These are phyloP conservation scores for Agapornis canus DNA, from an alignment of 2,797 vertebrate species.

Conservation along the genomic window DNA sequence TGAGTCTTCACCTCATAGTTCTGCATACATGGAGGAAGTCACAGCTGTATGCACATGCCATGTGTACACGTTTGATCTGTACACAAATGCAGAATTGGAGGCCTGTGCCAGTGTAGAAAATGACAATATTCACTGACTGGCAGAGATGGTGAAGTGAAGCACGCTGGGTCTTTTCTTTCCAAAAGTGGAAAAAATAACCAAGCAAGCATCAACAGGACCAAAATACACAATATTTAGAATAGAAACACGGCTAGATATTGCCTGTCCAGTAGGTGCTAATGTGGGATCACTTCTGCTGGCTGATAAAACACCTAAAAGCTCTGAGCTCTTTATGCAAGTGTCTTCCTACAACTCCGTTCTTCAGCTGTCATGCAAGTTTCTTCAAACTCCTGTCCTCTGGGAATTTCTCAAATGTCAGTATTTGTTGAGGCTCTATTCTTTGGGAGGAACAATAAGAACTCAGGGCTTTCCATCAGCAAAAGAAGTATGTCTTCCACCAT, in stretches of 20 bases:
- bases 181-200: background rate
- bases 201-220: background rate
- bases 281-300: background rate
- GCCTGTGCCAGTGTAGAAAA: background rate
- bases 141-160: background rate
- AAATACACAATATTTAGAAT: background rate
- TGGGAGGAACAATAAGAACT: background rate
- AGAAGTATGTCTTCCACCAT: background rate
- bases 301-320: background rate
- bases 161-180: background rate
- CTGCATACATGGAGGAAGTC: fast-evolving
- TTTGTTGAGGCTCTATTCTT: background rate
- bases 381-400: background rate
- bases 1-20: background rate
- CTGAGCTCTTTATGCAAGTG: background rate
- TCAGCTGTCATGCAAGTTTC: background rate
- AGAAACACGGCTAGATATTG: background rate
- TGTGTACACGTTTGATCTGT: background rate
- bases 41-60: fast-evolving
- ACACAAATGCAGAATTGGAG: background rate
- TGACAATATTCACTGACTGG: fast-evolving
- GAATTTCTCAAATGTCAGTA: background rate
- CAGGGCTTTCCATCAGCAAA: background rate
- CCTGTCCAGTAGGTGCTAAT: background rate
- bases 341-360: background rate